These are phyloP conservation scores for Eunapius fragilis DNA, from an alignment of 37 sponge, comb jelly and placozoan genomes.

Conservation along the genomic window DNA sequence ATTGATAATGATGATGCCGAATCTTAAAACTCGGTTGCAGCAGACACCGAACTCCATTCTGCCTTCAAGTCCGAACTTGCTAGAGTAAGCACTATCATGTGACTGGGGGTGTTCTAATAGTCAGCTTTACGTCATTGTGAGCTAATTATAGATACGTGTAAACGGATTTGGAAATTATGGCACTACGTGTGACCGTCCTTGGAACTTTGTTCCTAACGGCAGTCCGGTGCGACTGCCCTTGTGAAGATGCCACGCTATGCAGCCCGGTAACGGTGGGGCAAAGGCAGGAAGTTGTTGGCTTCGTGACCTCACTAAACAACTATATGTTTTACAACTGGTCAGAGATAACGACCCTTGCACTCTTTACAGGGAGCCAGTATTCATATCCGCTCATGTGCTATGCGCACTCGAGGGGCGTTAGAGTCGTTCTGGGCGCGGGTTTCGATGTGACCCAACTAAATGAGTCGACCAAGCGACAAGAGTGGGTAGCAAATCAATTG, in stretches of 20 bases:
- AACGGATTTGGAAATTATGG: not conserved
- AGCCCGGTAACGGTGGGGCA: conserved; percentile 33
- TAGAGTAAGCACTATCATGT: not conserved
- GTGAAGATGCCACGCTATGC: conserved; percentile 33
- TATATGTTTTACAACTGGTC: conserved; percentile 76
- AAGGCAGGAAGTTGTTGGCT: conserved; percentile 61
- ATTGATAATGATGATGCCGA: conserved; percentile 48
- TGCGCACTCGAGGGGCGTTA: conserved; percentile 60
- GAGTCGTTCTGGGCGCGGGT: conserved; percentile 53
- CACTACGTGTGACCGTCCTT: too few species aligned
- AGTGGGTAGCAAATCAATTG: conserved; percentile 48
- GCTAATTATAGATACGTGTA: not conserved
- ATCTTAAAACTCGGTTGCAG: conserved; percentile 13
- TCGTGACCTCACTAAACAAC: conserved; percentile 42
- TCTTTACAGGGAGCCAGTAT: conserved; percentile 44
- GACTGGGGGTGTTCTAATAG: not conserved
- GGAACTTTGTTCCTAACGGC: not conserved
- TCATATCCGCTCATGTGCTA: conserved; percentile 52
- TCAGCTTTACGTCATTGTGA: not conserved
- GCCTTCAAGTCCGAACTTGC: not conserved
- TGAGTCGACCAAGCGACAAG: not conserved
- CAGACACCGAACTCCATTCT: conserved; percentile 4
- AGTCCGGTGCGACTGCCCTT: conserved; percentile 49
- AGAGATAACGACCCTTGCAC: conserved; percentile 61
- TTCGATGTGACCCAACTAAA: conserved; percentile 29